Percentiles rank a stretch among this genome's conserved stretches.
Conservation (phyloP, 37 sponge, comb jelly and placozoan species). For the Theonella swinhoei region DNA sequence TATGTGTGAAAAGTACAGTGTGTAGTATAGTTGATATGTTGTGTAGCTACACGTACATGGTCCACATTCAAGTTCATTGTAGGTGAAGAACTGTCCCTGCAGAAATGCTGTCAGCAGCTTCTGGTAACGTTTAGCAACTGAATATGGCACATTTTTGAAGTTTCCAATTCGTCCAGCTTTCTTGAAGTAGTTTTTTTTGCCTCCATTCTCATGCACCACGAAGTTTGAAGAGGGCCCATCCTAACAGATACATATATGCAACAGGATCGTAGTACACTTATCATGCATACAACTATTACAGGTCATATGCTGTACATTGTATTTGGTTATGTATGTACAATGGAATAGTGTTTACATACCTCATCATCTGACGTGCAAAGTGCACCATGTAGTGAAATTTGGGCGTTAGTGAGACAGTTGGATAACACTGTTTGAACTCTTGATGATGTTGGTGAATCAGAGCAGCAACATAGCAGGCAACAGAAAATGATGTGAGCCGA, state of each 20-base stretch:
- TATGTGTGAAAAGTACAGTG: no score
- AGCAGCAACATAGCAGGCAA: slow-evolving; percentile 8
- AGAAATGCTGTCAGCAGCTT: slow-evolving; percentile 18
- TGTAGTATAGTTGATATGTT: no score
- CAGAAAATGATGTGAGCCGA: neutral
- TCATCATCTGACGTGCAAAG: slow-evolving; percentile 9
- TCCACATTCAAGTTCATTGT: slow-evolving; percentile 25
- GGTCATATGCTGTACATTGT: slow-evolving; percentile 5
- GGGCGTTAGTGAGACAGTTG: neutral
- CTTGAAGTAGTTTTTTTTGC: slow-evolving; percentile 42
- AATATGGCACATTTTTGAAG: no score
- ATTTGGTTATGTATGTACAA: no score
- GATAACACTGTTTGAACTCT: slow-evolving; percentile 15
- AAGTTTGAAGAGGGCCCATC: slow-evolving; percentile 11
- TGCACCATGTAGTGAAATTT: no score
- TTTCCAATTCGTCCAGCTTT: slow-evolving; percentile 18
- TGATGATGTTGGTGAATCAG: slow-evolving; percentile 20
- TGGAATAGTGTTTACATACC: slow-evolving; percentile 33
- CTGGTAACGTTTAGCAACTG: slow-evolving; percentile 19
- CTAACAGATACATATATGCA: no score
- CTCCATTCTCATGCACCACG: slow-evolving; percentile 44
- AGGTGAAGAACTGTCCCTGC: slow-evolving; percentile 35
- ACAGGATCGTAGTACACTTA: no score
- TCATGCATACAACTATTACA: no score
- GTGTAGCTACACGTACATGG: no score